A percentile compares a stretch with the other conserved stretches of the same genome.
Evolutionary conservation across 2,113 vertebrate genomes (phyloP).

Genomic region (Eptesicus fuscus): DNA sequence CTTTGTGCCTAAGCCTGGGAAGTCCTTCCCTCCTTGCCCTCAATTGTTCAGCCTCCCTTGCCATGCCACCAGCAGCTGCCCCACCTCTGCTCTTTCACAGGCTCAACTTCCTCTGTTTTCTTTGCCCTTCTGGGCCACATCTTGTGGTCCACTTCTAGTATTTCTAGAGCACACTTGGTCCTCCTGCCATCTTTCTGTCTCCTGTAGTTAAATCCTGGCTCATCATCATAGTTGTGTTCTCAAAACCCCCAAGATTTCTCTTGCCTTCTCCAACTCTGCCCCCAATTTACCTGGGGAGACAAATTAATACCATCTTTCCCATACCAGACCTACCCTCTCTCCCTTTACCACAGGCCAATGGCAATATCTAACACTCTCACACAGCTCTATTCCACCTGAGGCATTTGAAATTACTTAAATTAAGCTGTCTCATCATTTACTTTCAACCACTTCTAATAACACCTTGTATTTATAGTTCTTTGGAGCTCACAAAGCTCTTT

Average conservation of each 20-base stretch:
- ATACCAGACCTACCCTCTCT: neutral
- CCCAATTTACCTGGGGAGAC: neutral
- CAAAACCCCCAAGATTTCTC: neutral
- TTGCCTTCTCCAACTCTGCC: neutral
- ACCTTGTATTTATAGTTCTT: constrained; percentile 40
- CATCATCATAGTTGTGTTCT: neutral
- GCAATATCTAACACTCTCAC: neutral
- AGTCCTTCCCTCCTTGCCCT: neutral
- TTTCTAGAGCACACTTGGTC: neutral
- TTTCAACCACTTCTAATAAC: constrained; percentile 50
- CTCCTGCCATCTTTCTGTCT: neutral
- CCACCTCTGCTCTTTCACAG: neutral
- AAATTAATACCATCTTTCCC: neutral
- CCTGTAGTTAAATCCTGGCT: neutral
- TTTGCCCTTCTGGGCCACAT: neutral
- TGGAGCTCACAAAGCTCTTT: constrained; percentile 34
- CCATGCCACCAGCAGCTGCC: fast-evolving
- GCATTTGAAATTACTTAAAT: constrained; percentile 40
- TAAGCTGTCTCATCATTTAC: constrained; percentile 44
- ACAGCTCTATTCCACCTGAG: neutral
- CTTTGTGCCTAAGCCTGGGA: neutral
- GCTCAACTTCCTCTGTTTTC: neutral
- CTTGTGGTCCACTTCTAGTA: neutral
- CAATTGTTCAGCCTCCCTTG: neutral
- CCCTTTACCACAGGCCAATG: neutral